Evolutionary conservation across 2,797 vertebrate genomes (phyloP), one percentile per base, ranked within the genome.

Genomic region (Fratercula arctica): DNA sequence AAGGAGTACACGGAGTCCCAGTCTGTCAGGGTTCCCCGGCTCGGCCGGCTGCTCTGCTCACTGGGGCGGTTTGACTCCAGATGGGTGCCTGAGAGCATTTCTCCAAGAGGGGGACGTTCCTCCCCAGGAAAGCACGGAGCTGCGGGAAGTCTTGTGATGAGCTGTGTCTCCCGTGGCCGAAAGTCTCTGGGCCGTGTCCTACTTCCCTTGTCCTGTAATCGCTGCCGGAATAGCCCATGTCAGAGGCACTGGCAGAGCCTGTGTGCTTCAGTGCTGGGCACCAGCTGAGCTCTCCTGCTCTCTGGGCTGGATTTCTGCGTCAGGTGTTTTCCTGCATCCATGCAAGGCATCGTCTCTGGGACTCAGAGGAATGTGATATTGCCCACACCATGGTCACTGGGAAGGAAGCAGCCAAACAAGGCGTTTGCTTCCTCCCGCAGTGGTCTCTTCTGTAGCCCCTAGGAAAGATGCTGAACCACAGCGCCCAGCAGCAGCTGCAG

Each of bases 261-360:
- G 1, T 3, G 9, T 15, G 18, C 19, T 51, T 39, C 1, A 1
- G n/a, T 48, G 63, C 81, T 17, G 59, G 59, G 68, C 33, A 29
- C 88, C 7, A 8, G 45, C 41, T 0, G 5, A 70, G 45, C 50
- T 64, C 43, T 31, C 61, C 45, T 1, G 2, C n/a, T 39, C 43
- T 29, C 31, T 0, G 11, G 48, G 68, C 41, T 3, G 1, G 3
- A 35, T 67, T 46, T 72, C 57, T 1, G 0, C 1, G 1, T 41
- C 14, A 19, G 31, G 51, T 0, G 0, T 57, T 69, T 41, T 79
- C 56, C 70, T 13, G 1, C 1, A 0, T 56, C 53, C 0, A 0
- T 37, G 70, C 26, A 23, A 23, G 53, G 48, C 4, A 3, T 24
- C 67, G 2, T 24, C 70, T 29, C 45, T 0, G 1, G 53, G 28